Evolutionary conservation across 2,797 vertebrate species (phyloP), one percentile per base, ranked within the genome.

Genomic region (Pipistrellus nathusii): DNA sequence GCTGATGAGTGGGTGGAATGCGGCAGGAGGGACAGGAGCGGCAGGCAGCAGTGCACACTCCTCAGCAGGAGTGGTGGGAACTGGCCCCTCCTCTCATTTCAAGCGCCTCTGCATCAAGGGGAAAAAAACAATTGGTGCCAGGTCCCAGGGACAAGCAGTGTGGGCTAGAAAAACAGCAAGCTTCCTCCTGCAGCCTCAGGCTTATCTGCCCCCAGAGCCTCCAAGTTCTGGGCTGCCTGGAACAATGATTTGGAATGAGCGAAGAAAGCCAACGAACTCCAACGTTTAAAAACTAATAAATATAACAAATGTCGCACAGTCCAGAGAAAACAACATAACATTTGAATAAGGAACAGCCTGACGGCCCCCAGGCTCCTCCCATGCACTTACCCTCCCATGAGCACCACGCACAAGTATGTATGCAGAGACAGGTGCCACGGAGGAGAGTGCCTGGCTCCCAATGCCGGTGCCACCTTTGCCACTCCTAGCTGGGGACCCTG

Each of bases 381-480:
- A n/a, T n/a, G n/a, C n/a, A n/a, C n/a, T n/a, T n/a, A n/a, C n/a
- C n/a, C n/a, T n/a, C n/a, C n/a, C n/a, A n/a, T n/a, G n/a, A n/a
- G n/a, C n/a, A n/a, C n/a, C n/a, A n/a, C n/a, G n/a, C n/a, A n/a
- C n/a, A n/a, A 25, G 27, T 12, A 11, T 7, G 14, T 2, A 0
- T 3, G 9, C 10, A 14, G 21, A 62, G 21, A 20, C 23, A n/a
- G 3, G 15, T 3, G 6, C 14, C 1, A 6, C 2, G 1, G 27
- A 68, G 32, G 27, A 2, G 46, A 23, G 41, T 0, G 5, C 25
- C 59, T 1, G 32, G 25, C 13, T n/a, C 13, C 35, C 0, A 2
- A 3, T 2, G 35, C 35, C 0, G 0, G 5, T 3, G 27, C 35
- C 27, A 3, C 9, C 27, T 25, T 1, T 41, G 38, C 35, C 35